Evolutionary conservation across 2,888 invertebrate species (phyloP), one percentile per base, ranked within the genome.

Genomic region (Tetragonula carbonaria): DNA sequence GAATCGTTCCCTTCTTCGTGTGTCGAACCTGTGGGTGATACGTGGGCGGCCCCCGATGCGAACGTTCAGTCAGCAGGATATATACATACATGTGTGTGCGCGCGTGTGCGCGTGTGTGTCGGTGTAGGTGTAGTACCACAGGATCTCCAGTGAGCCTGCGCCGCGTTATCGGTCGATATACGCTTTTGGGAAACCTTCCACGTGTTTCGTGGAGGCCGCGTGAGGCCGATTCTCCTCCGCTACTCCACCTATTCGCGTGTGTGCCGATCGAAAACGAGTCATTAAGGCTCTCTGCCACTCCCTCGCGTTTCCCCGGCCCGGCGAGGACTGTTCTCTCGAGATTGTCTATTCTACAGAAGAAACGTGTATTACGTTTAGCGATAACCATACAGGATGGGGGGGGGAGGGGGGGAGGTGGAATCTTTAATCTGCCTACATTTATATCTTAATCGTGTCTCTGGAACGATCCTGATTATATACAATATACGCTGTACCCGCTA

Each of bases 171-270:
- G 90, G 90, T 90, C 90, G 90, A 90, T 90, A 90, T 66, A 87
- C 78, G 90, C 84, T 90, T 90, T 89, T 86, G 90, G 90, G 89
- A 89, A 90, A 85, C 75, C 72, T 84, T 90, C 88, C 90, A 90
- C 90, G 90, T 90, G 90, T 87, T 86, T 71, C 68, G 76, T n/a
- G 55, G 71, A 72, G 68, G 68, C 76, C 71, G 75, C 81, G 85
- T 53, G 85, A 78, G 50, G 68, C 77, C 65, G 74, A 80, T 75
- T 65, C 73, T 53, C 74, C 53, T 65, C 33, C n/a, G 72, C 73
- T 55, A 53, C 74, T 71, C 70, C 82, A 72, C 79, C 74, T 65
- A 74, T 66, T 65, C 65, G 72, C 72, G 70, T 74, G 70, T 74
- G 65, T 21, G 16, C 8, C 74, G 66, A 74, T 74, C 82, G 66